A percentile compares a stretch with the other conserved stretches of the same genome.
phyloP scores from a whole-genome alignment of 2,888 invertebrate species.

The Monochamus alternatus region DNA sequence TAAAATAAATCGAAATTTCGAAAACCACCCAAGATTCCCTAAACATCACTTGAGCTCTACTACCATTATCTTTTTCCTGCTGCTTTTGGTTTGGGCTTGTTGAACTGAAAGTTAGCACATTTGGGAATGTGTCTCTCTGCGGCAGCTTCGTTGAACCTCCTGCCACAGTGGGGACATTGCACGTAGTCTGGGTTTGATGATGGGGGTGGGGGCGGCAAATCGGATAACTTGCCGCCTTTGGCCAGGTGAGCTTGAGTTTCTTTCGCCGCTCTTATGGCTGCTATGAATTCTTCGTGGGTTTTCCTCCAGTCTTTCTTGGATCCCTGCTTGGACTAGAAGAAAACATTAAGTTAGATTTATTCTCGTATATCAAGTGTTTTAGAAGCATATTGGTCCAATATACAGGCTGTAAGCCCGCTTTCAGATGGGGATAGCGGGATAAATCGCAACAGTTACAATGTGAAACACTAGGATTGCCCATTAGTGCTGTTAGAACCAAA shows the following conservation, averaged over 20 bases:
- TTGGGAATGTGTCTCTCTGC: conserved; percentile 95
- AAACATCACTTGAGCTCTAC: not conserved
- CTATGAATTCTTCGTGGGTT: conserved; percentile 95
- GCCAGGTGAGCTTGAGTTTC: conserved; percentile 85
- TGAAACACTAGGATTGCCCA: no score
- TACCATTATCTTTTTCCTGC: conserved; percentile 18
- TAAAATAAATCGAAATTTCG: not conserved
- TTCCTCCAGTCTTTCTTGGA: conserved; percentile 87
- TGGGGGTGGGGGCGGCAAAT: conserved; percentile 92
- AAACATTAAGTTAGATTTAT: not conserved
- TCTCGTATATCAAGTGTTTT: not conserved
- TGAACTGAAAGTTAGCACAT: conserved; percentile 88
- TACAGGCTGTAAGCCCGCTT: no score
- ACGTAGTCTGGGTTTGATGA: conserved; percentile 93
- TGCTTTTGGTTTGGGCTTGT: conserved; percentile 68
- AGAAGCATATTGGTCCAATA: no score
- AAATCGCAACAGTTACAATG: no score
- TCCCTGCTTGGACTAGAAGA: conserved; percentile 41
- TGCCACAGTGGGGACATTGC: conserved; percentile 89
- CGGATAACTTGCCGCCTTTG: conserved; percentile 88
- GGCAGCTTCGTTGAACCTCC: conserved; percentile 86
- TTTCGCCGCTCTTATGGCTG: conserved; percentile 92
- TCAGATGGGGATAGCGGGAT: no score
- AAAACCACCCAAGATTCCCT: not conserved
- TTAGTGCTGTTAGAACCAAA: no score